Evolutionary conservation across 1,140 invertebrate species (phyloP).

Genomic region (Lethocerus indicus): DNA sequence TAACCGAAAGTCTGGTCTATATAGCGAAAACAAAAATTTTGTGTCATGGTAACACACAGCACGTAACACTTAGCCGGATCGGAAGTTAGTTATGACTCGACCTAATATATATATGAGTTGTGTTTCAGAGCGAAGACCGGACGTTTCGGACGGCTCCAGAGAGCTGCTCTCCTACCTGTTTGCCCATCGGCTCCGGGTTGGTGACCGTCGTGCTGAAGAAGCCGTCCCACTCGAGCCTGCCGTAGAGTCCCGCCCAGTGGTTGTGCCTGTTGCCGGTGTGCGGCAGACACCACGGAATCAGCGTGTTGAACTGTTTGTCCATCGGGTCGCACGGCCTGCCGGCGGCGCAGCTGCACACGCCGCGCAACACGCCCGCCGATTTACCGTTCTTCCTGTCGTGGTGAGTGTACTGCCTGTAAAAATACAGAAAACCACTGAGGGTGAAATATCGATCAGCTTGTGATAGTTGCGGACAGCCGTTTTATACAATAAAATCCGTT

Average conservation of each 20-base stretch:
- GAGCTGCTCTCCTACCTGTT: conserved; percentile 63
- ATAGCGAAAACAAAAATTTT: no score
- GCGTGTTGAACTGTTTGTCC: conserved; percentile 66
- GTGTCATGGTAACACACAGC: no score
- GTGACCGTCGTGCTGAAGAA: conserved; percentile 74
- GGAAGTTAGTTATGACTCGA: no score
- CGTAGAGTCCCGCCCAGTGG: conserved; percentile 59
- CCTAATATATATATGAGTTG: no score
- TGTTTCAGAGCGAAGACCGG: no score
- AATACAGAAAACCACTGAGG: no score
- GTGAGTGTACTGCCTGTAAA: conserved; percentile 43
- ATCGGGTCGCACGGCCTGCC: conserved; percentile 45
- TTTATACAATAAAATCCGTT: no score
- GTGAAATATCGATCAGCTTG: no score
- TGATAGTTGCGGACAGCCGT: no score
- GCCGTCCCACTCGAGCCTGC: conserved; percentile 66
- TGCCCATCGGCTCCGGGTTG: conserved; percentile 85
- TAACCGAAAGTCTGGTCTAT: no score
- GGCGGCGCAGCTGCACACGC: conserved; percentile 61
- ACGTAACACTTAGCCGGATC: no score
- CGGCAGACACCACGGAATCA: conserved; percentile 82
- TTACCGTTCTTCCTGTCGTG: conserved; percentile 51
- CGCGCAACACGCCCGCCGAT: conserved; percentile 40
- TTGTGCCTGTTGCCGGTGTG: conserved; percentile 77
- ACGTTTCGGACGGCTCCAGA: no score